Base-by-base conservation (phyloP, 2,888 invertebrate species). In the Hofmannophila pseudospretella region DNA sequence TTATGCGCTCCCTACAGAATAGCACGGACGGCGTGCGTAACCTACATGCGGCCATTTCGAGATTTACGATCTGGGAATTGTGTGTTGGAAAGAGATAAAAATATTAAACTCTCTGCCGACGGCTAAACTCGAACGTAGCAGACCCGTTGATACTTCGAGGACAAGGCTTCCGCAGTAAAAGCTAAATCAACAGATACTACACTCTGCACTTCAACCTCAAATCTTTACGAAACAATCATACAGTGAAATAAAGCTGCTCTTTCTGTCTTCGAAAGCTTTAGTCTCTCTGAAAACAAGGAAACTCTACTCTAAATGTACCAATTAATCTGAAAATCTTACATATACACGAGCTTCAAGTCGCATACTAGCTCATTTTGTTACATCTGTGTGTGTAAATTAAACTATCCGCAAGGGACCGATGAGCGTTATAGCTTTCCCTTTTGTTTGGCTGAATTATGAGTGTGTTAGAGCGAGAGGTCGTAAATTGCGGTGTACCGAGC, bases 1-100 rank as follows among this genome's bases (percentile, higher is more conserved):
- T 86, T 86, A 85, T 81, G 81, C 73, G 79, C 82, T 81, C 77
- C 74, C 74, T 50, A 73, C 55, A 70, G 77, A 72, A 72, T 74
- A 68, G 78, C 80, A 80, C 76, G 79, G 77, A 78, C 82, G 79
- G 80, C 84, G 85, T 82, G 82, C 87, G 86, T 87, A 87, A 87
- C 85, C 87, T 87, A 87, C 85, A 87, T 86, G 87, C 86, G 88
- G 88, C 88, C 87, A 85, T 88, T 88, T 88, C 88, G 72, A 85
- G 86, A 88, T 88, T 88, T 88, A 88, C 88, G 88, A 88, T 73
- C 88, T 88, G 88, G 88, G 88, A 88, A 88, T 85, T 88, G 85
- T 79, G 81, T 75, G 88, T 81, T 78, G 74, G 87, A 88, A 65
- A 63, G 85, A 73, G 88, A 88, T 75, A 75, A 79, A 80, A 79